These are phyloP conservation scores for Drosophila rellima DNA, from an alignment of 2,888 invertebrate genomes.

Conservation along the genomic window DNA sequence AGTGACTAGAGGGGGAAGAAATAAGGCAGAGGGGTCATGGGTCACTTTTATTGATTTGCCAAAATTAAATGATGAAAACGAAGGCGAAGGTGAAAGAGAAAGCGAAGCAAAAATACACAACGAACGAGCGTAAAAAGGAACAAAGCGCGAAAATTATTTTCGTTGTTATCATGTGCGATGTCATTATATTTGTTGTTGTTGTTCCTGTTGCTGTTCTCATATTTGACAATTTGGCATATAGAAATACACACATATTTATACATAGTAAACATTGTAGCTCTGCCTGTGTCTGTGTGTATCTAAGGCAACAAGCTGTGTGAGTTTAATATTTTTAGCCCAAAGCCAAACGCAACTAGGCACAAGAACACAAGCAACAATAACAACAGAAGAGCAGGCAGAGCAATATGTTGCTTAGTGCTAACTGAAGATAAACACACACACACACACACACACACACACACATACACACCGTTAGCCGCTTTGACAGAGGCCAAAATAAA, in stretches of 20 bases:
- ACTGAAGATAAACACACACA: constrained; percentile 69
- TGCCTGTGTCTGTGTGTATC: constrained; percentile 52
- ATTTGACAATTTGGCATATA: constrained; percentile 65
- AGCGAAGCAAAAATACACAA: constrained; percentile 24
- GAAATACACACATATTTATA: constrained; percentile 20
- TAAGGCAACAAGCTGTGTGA: constrained; percentile 60
- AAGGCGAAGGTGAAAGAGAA: constrained; percentile 7
- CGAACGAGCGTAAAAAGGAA: constrained; percentile 42
- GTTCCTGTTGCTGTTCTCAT: constrained; percentile 38
- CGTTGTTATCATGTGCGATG: constrained; percentile 46
- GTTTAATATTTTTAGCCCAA: constrained; percentile 80
- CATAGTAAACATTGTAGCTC: constrained; percentile 25
- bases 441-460: constrained; percentile 18
- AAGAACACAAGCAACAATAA: constrained; percentile 26
- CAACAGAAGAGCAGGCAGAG: constrained; percentile 9
- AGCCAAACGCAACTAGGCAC: constrained; percentile 61
- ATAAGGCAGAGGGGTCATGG: constrained; percentile 10
- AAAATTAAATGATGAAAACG: constrained; percentile 74
- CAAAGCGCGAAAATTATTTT: constrained; percentile 75
- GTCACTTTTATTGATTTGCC: constrained; percentile 63
- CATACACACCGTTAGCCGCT: constrained; percentile 8
- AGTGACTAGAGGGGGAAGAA: background rate
- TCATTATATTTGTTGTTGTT: constrained; percentile 23
- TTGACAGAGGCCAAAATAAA: constrained; percentile 50
- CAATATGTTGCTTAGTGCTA: constrained; percentile 62